Conservation (phyloP, 2,113 vertebrate species). For the Rynchops niger region DNA sequence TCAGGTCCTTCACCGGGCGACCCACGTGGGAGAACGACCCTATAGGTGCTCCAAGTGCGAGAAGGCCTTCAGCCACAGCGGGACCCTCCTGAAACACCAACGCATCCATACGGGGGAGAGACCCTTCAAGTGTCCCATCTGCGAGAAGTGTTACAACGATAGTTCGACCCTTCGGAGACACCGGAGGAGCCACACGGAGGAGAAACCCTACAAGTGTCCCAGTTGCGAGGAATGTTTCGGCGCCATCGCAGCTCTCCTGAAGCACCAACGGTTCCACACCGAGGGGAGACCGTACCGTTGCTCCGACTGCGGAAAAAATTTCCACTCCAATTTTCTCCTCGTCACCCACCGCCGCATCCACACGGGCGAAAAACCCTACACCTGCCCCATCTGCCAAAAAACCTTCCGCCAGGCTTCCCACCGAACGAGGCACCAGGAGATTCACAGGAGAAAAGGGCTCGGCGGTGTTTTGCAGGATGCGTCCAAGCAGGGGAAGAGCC, state of each 20-base stretch:
- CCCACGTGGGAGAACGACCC: conserved; percentile 58
- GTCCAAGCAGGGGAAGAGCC: neutral
- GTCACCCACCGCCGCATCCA: neutral
- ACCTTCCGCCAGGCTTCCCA: neutral
- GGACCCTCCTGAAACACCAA: neutral
- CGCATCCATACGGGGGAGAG: neutral
- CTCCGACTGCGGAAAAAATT: neutral
- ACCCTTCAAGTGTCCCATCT: neutral
- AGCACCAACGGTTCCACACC: neutral
- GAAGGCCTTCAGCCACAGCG: conserved; percentile 61
- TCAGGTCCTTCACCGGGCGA: conserved; percentile 58
- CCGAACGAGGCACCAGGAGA: neutral
- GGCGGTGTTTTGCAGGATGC: accelerated
- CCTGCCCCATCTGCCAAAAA: neutral
- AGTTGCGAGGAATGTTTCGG: neutral
- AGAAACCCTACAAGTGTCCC: neutral
- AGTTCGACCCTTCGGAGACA: neutral
- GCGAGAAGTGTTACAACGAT: neutral
- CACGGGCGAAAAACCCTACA: neutral
- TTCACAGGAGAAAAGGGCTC: neutral
- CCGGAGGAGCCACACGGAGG: neutral
- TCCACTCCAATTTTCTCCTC: neutral
- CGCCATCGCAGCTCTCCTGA: neutral
- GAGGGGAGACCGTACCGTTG: neutral
- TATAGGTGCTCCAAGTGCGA: conserved; percentile 54